Conservation (phyloP, 64 coral and sea anemone genomes). For the Montipora sp. region DNA sequence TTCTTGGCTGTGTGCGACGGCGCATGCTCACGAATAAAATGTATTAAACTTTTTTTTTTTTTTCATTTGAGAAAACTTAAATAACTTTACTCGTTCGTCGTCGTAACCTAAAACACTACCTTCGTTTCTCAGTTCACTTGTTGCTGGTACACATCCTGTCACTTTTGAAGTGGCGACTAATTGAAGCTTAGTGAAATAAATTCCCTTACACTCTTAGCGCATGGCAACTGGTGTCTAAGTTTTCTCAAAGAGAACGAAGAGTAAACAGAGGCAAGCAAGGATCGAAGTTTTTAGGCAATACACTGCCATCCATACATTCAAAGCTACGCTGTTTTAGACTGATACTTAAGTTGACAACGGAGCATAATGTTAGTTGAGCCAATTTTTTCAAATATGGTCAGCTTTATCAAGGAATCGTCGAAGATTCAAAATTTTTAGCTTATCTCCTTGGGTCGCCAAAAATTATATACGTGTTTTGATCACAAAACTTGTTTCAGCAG, state of each 20-base stretch:
- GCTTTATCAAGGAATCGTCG: too few species aligned
- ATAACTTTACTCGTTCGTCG: constrained; percentile 51
- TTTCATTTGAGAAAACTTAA: constrained; percentile 64
- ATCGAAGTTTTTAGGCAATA: background rate
- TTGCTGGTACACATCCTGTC: background rate
- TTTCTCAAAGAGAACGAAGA: constrained; percentile 53
- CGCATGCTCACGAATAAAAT: constrained; percentile 60
- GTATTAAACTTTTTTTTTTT: constrained; percentile 29
- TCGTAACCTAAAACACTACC: constrained; percentile 47
- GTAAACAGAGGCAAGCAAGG: background rate
- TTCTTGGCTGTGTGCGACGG: constrained; percentile 40
- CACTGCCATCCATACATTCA: background rate
- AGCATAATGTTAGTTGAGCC: too few species aligned
- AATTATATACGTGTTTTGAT: too few species aligned
- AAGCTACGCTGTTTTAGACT: too few species aligned
- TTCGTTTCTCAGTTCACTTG: constrained; percentile 12
- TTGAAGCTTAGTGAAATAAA: constrained; percentile 5
- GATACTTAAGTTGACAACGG: too few species aligned
- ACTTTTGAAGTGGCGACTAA: constrained; percentile 17
- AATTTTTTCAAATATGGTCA: too few species aligned
- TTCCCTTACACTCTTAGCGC: constrained; percentile 24
- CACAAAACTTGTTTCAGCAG: too few species aligned
- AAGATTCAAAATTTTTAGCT: too few species aligned
- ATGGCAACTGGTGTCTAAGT: constrained; percentile 34
- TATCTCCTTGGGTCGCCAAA: too few species aligned